These are phyloP conservation scores for Apteryx owenii DNA, from an alignment of 2,113 vertebrate genomes.

Conservation along the genomic window DNA sequence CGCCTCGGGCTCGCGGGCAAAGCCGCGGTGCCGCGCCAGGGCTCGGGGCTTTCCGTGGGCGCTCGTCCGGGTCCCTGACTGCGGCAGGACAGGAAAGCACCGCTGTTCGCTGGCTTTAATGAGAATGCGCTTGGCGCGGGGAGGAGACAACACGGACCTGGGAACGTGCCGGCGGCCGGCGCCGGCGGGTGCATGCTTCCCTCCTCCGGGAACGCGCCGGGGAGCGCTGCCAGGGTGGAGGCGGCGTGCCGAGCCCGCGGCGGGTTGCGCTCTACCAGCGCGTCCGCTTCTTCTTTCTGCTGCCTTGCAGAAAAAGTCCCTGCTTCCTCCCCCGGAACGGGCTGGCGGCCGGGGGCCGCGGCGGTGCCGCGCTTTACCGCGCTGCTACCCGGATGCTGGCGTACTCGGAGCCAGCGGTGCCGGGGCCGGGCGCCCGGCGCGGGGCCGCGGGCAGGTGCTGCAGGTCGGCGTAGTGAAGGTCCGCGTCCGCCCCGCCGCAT, in stretches of 20 bases:
- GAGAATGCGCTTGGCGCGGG: neutral
- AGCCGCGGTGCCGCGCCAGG: no score
- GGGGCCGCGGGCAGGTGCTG: neutral
- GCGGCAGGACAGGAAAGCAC: neutral
- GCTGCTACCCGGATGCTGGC: neutral
- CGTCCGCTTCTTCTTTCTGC: neutral
- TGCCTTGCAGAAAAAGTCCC: neutral
- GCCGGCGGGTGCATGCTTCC: neutral
- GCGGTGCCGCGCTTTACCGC: neutral
- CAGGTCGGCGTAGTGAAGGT: constrained; percentile 47
- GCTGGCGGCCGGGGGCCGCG: neutral
- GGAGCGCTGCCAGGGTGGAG: no score
- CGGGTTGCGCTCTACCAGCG: fast-evolving
- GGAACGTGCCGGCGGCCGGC: neutral
- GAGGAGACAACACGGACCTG: fast-evolving
- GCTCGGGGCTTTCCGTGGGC: no score
- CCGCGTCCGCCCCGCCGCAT: neutral
- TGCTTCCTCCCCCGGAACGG: fast-evolving
- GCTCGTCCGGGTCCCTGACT: neutral
- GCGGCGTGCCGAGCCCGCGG: neutral
- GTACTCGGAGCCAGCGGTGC: neutral
- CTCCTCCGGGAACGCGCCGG: no score
- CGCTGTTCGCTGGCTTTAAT: neutral
- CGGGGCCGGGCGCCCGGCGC: fast-evolving
- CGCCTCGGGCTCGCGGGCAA: no score